Evolutionary conservation across 1,140 invertebrate species (phyloP).

Genomic region (Trissolcus basalis): DNA sequence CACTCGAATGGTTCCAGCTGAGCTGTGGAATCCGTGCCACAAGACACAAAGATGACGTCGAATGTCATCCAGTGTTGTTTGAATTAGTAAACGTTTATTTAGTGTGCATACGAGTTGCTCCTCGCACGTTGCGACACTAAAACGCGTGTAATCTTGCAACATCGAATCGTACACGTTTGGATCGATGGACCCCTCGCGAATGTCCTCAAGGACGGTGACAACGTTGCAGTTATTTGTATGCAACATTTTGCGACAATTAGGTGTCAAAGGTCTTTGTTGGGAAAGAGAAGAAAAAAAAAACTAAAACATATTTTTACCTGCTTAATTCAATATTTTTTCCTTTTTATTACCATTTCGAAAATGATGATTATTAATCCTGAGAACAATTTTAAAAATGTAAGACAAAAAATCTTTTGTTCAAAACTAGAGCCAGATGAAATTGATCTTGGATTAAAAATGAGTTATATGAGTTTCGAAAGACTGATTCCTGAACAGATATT

Average conservation of each 20-base stretch:
- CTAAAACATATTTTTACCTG: not conserved
- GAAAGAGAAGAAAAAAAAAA: not conserved
- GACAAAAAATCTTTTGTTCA: no score
- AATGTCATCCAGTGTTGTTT: constrained; percentile 11
- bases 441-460: no score
- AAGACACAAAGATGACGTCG: constrained; percentile 6
- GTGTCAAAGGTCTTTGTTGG: constrained; percentile 41
- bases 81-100: constrained; percentile 32
- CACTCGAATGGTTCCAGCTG: not conserved
- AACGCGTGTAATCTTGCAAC: constrained; percentile 50
- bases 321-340: no score
- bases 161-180: constrained; percentile 53
- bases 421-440: no score
- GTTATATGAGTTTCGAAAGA: not conserved
- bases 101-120: constrained; percentile 13
- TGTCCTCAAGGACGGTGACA: constrained; percentile 49
- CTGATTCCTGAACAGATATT: no score
- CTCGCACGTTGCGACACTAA: constrained; percentile 33
- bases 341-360: no score
- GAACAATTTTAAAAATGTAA: no score
- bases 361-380: no score
- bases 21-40: constrained; percentile 4
- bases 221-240: constrained; percentile 24
- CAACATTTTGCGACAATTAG: constrained; percentile 33
- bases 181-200: constrained; percentile 53